A percentile compares a stretch with the other conserved stretches of the same genome.
These are phyloP conservation scores for Chionodraco myersi DNA, from an alignment of 2,113 vertebrate genomes.

Conservation along the genomic window DNA sequence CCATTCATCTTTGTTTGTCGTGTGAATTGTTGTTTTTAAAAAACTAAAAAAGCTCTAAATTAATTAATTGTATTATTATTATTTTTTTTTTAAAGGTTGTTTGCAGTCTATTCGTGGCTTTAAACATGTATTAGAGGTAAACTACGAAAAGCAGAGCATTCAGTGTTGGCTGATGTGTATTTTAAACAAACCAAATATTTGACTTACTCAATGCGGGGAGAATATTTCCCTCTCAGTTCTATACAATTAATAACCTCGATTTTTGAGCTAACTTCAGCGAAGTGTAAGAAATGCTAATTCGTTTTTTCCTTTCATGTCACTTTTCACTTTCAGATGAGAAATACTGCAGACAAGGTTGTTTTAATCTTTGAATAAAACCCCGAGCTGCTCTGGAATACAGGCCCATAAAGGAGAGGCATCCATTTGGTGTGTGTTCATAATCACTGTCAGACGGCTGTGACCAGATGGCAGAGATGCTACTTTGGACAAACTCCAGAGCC, in stretches of 20 bases:
- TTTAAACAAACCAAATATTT: background rate
- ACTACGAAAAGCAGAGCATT: background rate
- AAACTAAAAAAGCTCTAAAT: no score
- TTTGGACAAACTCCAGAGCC: slow-evolving; percentile 74
- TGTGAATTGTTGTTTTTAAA: no score
- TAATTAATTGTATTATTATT: no score
- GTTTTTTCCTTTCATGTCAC: background rate
- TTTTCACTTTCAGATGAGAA: slow-evolving; percentile 39
- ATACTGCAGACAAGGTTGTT: slow-evolving; percentile 44
- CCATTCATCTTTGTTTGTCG: no score
- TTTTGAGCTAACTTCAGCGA: background rate
- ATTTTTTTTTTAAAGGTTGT: no score
- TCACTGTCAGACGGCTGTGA: slow-evolving; percentile 69
- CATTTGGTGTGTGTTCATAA: slow-evolving; percentile 64
- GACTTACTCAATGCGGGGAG: background rate
- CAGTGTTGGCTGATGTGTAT: background rate
- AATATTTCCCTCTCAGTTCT: background rate
- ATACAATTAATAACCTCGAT: background rate
- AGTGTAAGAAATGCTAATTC: slow-evolving; percentile 9
- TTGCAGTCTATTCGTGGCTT: background rate
- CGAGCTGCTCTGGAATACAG: slow-evolving; percentile 47
- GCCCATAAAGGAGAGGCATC: slow-evolving; percentile 56
- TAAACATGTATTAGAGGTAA: background rate
- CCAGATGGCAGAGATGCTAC: slow-evolving; percentile 74
- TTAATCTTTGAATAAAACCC: slow-evolving; percentile 44